These are phyloP conservation scores for Petrolisthes manimaculis DNA, from an alignment of 2,888 invertebrate genomes.

Conservation along the genomic window DNA sequence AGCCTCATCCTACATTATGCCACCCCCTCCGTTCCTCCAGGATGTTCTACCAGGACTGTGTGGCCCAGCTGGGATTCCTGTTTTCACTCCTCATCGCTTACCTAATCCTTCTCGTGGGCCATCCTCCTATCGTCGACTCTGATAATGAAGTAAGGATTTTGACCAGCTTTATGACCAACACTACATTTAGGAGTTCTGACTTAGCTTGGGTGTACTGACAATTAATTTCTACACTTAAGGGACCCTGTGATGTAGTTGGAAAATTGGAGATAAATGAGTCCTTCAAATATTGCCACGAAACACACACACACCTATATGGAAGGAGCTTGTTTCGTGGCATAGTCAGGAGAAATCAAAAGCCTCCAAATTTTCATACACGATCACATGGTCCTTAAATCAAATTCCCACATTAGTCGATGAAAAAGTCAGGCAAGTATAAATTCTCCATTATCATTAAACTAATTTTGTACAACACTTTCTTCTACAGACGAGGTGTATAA, in stretches of 20 bases:
- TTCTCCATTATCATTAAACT: too few species aligned
- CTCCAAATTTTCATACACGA: too few species aligned
- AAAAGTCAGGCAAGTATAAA: background rate
- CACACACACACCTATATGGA: too few species aligned
- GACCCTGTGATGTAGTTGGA: too few species aligned
- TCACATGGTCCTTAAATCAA: too few species aligned
- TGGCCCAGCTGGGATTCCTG: constrained; percentile 64
- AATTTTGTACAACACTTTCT: background rate
- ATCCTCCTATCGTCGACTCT: constrained; percentile 15
- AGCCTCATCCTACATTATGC: background rate
- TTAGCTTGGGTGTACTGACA: background rate
- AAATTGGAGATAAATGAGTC: too few species aligned
- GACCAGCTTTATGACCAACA: too few species aligned
- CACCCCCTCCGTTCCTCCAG: too few species aligned
- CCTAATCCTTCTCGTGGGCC: constrained; percentile 40
- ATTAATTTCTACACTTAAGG: background rate
- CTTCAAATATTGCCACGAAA: too few species aligned
- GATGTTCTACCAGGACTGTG: constrained; percentile 66
- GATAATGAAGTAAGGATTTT: constrained; percentile 29
- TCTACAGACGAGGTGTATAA: constrained; percentile 50
- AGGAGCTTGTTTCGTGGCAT: too few species aligned
- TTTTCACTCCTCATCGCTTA: constrained; percentile 50
- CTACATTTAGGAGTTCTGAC: background rate
- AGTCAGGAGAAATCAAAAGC: too few species aligned
- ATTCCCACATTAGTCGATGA: background rate